Conservation (phyloP, 1,140 invertebrate species). For the Bemisia tabaci region DNA sequence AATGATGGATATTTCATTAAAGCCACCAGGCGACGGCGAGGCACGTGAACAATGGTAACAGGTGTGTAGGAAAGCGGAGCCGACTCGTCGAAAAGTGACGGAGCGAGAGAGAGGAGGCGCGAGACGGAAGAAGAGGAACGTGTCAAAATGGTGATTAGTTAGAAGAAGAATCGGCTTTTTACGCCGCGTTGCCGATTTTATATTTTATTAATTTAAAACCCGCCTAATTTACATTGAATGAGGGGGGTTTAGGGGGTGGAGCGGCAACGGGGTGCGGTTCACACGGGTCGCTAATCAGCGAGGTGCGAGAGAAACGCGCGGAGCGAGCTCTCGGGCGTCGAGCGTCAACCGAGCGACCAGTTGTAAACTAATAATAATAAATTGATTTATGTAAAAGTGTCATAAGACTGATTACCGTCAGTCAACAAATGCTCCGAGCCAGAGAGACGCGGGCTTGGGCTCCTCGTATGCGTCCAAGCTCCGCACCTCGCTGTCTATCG, state of each 20-base stretch:
- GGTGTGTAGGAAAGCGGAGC: background rate
- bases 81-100: constrained; percentile 9
- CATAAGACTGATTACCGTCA: background rate
- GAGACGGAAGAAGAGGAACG: constrained; percentile 11
- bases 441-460: too few relatives aligned
- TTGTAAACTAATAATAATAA: constrained; percentile 1
- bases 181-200: background rate
- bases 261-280: too few relatives aligned
- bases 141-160: constrained; percentile 15
- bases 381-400: background rate
- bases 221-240: too few relatives aligned
- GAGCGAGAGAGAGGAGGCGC: constrained; percentile 9
- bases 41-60: constrained; percentile 1
- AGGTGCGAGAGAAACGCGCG: too few relatives aligned
- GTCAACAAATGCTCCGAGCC: background rate
- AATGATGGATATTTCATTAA: background rate
- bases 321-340: too few relatives aligned
- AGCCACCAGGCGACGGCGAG: background rate
- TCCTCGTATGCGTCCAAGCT: too few relatives aligned
- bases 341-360: background rate
- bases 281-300: background rate
- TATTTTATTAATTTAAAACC: background rate
- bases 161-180: background rate
- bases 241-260: too few relatives aligned
- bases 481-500: too few relatives aligned